These are phyloP conservation scores for Lydus trimaculatus DNA, from an alignment of 2,888 invertebrate species.

Conservation along the genomic window DNA sequence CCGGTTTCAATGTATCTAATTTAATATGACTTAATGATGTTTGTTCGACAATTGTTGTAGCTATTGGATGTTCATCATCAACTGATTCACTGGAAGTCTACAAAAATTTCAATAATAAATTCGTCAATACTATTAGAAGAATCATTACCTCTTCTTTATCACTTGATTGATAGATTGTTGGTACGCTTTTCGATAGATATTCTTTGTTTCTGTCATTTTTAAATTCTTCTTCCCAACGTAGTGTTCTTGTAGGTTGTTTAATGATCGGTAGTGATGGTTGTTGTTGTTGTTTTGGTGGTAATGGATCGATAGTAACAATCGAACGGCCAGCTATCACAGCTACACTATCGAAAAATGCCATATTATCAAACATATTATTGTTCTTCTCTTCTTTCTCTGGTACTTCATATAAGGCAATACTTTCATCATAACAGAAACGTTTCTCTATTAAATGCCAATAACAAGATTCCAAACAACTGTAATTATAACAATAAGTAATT, in stretches of 20 bases:
- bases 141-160: background rate
- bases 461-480: constrained; percentile 73
- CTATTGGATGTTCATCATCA: background rate
- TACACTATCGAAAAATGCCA: constrained; percentile 60
- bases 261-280: constrained; percentile 31
- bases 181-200: constrained; percentile 27
- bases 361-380: constrained; percentile 57
- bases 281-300: constrained; percentile 37
- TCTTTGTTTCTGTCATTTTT: constrained; percentile 32
- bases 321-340: constrained; percentile 58
- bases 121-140: no score
- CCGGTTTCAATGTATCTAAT: constrained; percentile 22
- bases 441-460: constrained; percentile 79
- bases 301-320: constrained; percentile 58
- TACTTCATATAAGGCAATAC: constrained; percentile 69
- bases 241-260: constrained; percentile 47
- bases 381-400: constrained; percentile 51
- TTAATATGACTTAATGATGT: background rate
- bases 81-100: constrained; percentile 6
- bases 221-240: constrained; percentile 45
- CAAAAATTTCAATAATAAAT: background rate
- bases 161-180: constrained; percentile 31
- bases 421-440: constrained; percentile 76
- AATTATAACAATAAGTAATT: constrained; percentile 31
- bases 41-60: background rate